A percentile compares a stretch with the other conserved stretches of the same genome.
Conservation (phyloP, 2,113 vertebrate genomes). For the Brienomyrus brachyistius region DNA sequence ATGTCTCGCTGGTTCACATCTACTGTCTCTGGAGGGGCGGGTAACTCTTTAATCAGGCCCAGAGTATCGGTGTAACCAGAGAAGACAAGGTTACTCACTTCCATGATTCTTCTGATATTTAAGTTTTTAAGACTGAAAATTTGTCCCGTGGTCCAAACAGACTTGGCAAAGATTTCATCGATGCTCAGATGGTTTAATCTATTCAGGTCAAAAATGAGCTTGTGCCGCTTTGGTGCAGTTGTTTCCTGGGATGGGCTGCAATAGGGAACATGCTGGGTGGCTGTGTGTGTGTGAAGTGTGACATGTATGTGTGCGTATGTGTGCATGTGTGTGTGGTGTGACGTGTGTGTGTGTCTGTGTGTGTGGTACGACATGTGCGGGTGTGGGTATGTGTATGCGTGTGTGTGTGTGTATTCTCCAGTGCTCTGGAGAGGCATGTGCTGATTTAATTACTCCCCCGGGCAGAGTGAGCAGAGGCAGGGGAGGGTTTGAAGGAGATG, state of each 20-base stretch:
- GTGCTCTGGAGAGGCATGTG: background rate
- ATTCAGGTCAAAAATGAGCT: background rate
- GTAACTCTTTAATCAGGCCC: slow-evolving; percentile 12
- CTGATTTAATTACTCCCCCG: slow-evolving; percentile 21
- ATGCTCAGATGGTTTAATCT: background rate
- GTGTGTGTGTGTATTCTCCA: slow-evolving; percentile 8
- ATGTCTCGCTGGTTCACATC: background rate
- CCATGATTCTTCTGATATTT: background rate
- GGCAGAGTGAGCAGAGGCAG: slow-evolving; percentile 23
- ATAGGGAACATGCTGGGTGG: background rate
- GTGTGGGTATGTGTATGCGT: background rate
- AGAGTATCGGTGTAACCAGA: background rate
- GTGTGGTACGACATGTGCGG: too few species aligned
- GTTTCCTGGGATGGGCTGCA: background rate
- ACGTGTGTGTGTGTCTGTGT: background rate
- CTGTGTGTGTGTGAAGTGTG: background rate
- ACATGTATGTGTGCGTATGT: background rate
- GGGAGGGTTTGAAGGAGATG: slow-evolving; percentile 46
- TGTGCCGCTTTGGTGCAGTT: background rate
- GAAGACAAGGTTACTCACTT: background rate
- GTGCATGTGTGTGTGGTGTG: background rate
- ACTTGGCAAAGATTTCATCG: background rate
- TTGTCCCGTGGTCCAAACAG: background rate
- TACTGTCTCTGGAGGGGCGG: background rate
- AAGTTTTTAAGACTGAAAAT: background rate